Percentiles rank a stretch among this genome's conserved stretches.
Evolutionary conservation across 2,113 vertebrate species (phyloP).

Genomic region (Crocuta crocuta): DNA sequence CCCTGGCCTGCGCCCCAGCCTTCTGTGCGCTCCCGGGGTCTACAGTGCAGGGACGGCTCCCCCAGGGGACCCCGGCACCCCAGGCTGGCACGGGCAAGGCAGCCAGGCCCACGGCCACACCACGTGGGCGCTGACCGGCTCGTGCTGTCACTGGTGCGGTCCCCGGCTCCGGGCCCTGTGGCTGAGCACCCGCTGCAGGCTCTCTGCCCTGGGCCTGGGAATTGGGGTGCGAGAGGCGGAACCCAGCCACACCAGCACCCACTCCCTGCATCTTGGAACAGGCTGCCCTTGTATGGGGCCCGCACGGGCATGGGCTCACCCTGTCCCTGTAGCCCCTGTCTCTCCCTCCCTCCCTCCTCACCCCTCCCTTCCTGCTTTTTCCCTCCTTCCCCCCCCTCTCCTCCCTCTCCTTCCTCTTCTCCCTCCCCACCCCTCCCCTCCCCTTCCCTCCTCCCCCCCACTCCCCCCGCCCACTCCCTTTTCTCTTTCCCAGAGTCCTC

Average conservation of each 20-base stretch:
- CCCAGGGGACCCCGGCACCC: rapidly evolving
- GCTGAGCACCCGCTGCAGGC: not conserved
- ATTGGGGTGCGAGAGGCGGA: not conserved
- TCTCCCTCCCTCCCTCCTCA: not conserved
- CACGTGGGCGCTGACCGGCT: too few species aligned
- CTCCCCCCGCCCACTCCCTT: not conserved
- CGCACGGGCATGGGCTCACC: not conserved
- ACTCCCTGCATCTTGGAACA: not conserved
- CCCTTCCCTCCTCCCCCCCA: not conserved
- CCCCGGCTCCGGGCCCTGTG: not conserved
- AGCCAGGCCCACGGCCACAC: not conserved
- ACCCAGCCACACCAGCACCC: not conserved
- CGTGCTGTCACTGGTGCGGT: too few species aligned
- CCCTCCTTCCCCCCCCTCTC: not conserved
- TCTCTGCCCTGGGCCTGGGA: not conserved
- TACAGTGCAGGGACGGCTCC: not conserved
- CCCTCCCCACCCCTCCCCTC: too few species aligned
- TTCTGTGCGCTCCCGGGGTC: not conserved
- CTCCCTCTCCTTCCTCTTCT: too few species aligned
- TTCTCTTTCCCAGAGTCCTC: not conserved
- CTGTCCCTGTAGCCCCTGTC: not conserved
- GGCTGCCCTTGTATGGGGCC: not conserved
- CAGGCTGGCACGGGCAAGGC: not conserved
- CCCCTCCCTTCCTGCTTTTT: not conserved
- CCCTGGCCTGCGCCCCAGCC: not conserved